phyloP scores from a whole-genome alignment of 2,797 vertebrate species.

The Arrhamphus sclerolepis region DNA sequence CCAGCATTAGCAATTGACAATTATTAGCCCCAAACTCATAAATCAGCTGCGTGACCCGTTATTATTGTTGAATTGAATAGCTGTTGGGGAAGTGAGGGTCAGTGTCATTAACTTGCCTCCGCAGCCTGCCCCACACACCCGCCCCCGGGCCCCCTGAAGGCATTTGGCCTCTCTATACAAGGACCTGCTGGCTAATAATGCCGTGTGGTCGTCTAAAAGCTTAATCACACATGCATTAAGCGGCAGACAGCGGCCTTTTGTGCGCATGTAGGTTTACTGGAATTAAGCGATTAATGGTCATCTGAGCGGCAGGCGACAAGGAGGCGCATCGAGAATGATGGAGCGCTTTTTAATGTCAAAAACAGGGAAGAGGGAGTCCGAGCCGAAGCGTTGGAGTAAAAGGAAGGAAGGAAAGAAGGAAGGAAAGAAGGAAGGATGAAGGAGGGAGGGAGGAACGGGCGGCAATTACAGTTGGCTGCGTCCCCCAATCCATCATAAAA shows the following conservation, averaged over 20 bases:
- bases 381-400: constrained; percentile 57
- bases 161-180: constrained; percentile 89
- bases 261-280: constrained; percentile 93
- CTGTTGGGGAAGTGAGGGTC: constrained; percentile 97
- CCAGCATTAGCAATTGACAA: constrained; percentile 90
- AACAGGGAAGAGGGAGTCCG: constrained; percentile 34
- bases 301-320: constrained; percentile 89
- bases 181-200: constrained; percentile 94
- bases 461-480: constrained; percentile 79
- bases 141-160: constrained; percentile 86
- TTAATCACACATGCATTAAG: constrained; percentile 93
- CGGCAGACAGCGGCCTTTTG: constrained; percentile 93
- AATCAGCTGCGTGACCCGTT: constrained; percentile 96
- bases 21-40: constrained; percentile 94
- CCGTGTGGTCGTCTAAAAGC: constrained; percentile 87
- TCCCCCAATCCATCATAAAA: constrained; percentile 78
- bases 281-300: constrained; percentile 98
- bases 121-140: constrained; percentile 7
- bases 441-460: constrained; percentile 41
- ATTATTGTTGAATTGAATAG: constrained; percentile 96
- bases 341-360: constrained; percentile 85
- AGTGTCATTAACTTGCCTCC: constrained; percentile 95
- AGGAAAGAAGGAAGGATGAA: constrained; percentile 2
- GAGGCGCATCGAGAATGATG: constrained; percentile 85
- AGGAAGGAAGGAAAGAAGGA: constrained; percentile 31